Base-by-base conservation (phyloP, 1,140 invertebrate species). In the Lordiphosa clarofinis region DNA sequence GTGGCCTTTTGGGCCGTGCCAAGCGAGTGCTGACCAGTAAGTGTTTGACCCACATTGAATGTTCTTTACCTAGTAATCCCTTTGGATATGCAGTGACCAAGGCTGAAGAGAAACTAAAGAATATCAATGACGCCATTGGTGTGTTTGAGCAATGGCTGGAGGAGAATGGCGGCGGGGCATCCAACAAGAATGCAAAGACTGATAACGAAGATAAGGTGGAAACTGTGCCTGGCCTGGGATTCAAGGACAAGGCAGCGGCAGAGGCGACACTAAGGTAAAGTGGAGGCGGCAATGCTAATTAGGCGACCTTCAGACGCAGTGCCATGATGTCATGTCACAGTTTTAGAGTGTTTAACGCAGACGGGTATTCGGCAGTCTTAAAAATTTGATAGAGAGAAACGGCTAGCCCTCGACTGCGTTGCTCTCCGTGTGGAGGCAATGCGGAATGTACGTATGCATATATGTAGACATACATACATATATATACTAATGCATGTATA, bases 111-210 rank as follows among this genome's bases (percentile, higher is more conserved):
- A 93, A 93, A 87, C 87, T 93, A 15, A 92, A 92, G 86, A 93
- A 93, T 52, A 93, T 93, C 56, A 92, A 92, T 70, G 92, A 92
- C 72, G 92, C 92, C 4, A 92, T 93, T 76, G 90, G 90, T 49
- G 90, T 92, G 28, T 93, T 93, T 71, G 92, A 93, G 73, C 89
- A 92, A 37, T 93, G 92, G 92, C 89, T 93, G n/a, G 89, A 90
- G 43, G 89, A 91, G 49, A 91, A 91, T 52, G 90, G 88, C 12
- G 91, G 90, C 3, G 90, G 91, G 3, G 87, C 89, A n/a, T 89
- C 89, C 37, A 91, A 60, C 12, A 89, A 89, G 62, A 87, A 90
- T 50, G 73, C 86, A 43, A 86, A 91, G 59, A 88, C 89, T 21
- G 82, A 88, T 21, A 54, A 68, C 64, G 71, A 73, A 52, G 48